These are phyloP conservation scores for Hipposideros larvatus DNA, from an alignment of 2,797 vertebrate genomes.

Conservation along the genomic window DNA sequence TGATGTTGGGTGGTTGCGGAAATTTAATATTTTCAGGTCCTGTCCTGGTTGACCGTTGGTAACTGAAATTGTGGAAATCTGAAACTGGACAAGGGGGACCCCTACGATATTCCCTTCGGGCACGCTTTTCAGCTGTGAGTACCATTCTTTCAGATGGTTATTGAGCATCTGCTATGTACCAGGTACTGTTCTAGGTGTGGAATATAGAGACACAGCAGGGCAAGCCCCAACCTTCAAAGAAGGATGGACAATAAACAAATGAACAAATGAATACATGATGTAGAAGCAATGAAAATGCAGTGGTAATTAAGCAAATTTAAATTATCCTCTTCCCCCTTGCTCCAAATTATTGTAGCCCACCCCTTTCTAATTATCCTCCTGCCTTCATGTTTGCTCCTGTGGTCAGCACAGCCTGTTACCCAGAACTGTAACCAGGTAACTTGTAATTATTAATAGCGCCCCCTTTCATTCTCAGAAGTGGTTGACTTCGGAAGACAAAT, in stretches of 20 bases:
- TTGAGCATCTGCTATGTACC: not conserved
- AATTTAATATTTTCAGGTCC: not conserved
- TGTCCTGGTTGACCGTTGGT: not conserved
- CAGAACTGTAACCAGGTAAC: not conserved
- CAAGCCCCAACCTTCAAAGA: not conserved
- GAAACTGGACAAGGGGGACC: not conserved
- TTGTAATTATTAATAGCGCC: not conserved
- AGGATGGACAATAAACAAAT: not conserved
- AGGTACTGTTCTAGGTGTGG: not conserved
- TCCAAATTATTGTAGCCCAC: not conserved
- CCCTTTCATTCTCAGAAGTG: not conserved
- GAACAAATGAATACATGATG: not conserved
- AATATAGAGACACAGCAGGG: not conserved
- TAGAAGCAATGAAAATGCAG: conserved; percentile 26
- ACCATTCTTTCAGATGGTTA: not conserved
- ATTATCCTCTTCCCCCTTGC: not conserved
- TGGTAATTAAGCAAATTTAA: not conserved
- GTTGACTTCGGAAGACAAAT: not conserved
- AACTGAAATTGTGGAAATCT: not conserved
- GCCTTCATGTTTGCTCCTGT: not conserved
- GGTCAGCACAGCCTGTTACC: not conserved
- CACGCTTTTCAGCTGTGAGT: not conserved
- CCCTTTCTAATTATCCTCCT: not conserved
- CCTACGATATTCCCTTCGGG: not conserved
- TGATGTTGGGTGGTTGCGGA: not conserved